A percentile compares a stretch with the other conserved stretches of the same genome.
Evolutionary conservation across 2,113 vertebrate genomes (phyloP).

Genomic region (Salvator merianae): DNA sequence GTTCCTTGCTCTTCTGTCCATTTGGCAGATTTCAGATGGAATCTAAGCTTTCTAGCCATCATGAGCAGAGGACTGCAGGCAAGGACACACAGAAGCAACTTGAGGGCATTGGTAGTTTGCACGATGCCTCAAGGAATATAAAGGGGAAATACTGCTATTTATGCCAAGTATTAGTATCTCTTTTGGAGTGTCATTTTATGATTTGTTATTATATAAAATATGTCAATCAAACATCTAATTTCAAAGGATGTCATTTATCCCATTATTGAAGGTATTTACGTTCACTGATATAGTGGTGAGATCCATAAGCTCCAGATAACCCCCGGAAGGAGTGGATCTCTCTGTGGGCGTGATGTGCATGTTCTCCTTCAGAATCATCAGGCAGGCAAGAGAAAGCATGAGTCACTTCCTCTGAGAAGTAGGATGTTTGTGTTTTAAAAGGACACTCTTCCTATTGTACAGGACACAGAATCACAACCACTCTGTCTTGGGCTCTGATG

Average conservation of each 20-base stretch:
- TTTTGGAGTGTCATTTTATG: slow-evolving; percentile 9
- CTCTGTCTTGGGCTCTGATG: not conserved
- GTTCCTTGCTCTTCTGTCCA: slow-evolving; percentile 16
- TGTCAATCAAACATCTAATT: not conserved
- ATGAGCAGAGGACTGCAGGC: slow-evolving; percentile 34
- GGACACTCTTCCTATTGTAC: not conserved
- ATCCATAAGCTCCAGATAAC: not conserved
- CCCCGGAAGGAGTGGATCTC: not conserved
- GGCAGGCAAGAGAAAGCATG: not conserved
- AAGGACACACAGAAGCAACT: slow-evolving; percentile 42
- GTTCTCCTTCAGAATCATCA: not conserved
- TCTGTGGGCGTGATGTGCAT: not conserved
- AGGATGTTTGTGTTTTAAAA: not conserved
- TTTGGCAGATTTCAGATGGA: slow-evolving; percentile 53
- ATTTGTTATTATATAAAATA: not conserved
- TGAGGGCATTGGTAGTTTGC: slow-evolving; percentile 44
- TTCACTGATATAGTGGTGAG: not conserved
- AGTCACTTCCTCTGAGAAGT: not conserved
- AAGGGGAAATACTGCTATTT: slow-evolving; percentile 21
- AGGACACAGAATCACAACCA: not conserved
- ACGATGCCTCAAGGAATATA: slow-evolving; percentile 45
- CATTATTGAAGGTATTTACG: not conserved
- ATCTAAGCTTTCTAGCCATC: slow-evolving; percentile 52
- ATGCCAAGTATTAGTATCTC: slow-evolving; percentile 27
- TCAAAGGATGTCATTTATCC: not conserved